Percentiles rank a stretch among this genome's conserved stretches.
Evolutionary conservation across 2,113 vertebrate species (phyloP).

Genomic region (Paralichthys olivaceus): DNA sequence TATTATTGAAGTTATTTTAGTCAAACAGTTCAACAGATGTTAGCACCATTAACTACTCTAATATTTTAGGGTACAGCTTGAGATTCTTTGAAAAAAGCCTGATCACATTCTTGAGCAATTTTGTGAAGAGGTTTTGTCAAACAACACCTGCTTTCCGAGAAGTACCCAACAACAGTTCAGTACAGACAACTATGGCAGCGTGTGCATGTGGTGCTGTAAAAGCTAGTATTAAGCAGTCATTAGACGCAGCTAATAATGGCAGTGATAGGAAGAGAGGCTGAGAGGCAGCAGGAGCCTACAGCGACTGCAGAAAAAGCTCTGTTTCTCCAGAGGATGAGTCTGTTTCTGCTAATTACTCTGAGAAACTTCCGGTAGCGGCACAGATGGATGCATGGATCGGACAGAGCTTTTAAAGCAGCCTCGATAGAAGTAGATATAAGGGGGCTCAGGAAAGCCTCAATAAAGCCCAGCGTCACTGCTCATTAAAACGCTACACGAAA

Average conservation of each 20-base stretch:
- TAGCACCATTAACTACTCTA: too few species aligned
- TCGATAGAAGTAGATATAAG: slow-evolving; percentile 44
- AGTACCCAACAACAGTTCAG: not conserved
- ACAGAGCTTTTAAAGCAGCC: slow-evolving; percentile 61
- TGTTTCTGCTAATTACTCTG: slow-evolving; percentile 62
- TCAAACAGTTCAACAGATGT: too few species aligned
- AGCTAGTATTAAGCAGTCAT: slow-evolving; percentile 50
- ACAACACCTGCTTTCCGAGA: slow-evolving; percentile 9
- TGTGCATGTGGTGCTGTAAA: slow-evolving; percentile 25
- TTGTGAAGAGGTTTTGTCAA: not conserved
- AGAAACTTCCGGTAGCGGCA: slow-evolving; percentile 59
- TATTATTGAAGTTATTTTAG: too few species aligned
- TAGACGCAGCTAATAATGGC: slow-evolving; percentile 51
- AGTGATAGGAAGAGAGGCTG: slow-evolving; percentile 25
- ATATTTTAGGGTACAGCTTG: too few species aligned
- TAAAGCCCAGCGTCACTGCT: slow-evolving; percentile 58
- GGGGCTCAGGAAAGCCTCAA: slow-evolving; percentile 52
- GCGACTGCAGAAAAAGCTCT: slow-evolving; percentile 23
- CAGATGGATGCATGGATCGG: slow-evolving; percentile 43
- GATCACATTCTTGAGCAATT: not conserved
- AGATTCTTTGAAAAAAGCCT: not conserved
- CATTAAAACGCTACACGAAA: slow-evolving; percentile 74
- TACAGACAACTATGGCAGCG: slow-evolving; percentile 11
- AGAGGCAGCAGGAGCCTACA: slow-evolving; percentile 45
- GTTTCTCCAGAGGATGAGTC: slow-evolving; percentile 21